These are phyloP conservation scores for Rhyzopertha dominica DNA, from an alignment of 1,140 invertebrate genomes.

Conservation along the genomic window DNA sequence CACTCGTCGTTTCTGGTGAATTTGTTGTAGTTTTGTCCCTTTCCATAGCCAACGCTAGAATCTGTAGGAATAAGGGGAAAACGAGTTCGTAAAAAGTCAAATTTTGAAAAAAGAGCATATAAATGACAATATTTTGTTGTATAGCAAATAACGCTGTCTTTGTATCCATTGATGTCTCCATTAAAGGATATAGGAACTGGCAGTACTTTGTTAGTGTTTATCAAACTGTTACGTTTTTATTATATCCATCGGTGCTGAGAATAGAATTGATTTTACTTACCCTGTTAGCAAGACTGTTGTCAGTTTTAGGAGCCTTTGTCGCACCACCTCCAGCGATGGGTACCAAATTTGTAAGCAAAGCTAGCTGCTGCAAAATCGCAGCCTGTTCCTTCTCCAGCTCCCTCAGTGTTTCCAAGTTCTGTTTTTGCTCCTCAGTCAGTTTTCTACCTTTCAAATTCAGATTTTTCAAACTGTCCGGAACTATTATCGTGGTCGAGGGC, in stretches of 20 bases:
- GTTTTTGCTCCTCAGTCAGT: constrained; percentile 38
- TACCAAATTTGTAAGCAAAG: constrained; percentile 40
- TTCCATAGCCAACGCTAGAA: constrained; percentile 33
- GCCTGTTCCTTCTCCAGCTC: constrained; percentile 41
- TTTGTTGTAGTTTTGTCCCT: constrained; percentile 21
- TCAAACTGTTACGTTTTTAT: too few species aligned
- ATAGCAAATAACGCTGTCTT: too few species aligned
- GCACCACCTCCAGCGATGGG: constrained; percentile 19
- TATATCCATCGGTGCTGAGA: too few species aligned
- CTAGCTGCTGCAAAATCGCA: constrained; percentile 38
- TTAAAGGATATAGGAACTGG: too few species aligned
- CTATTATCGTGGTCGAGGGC: too few species aligned
- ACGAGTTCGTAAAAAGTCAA: too few species aligned
- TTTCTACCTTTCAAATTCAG: constrained; percentile 11
- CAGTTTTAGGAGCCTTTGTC: constrained; percentile 9
- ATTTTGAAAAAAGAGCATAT: too few species aligned
- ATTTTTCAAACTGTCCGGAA: constrained; percentile 6
- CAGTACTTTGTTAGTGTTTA: too few species aligned
- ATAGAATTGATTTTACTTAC: constrained; percentile 30
- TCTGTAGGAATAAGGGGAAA: too few species aligned
- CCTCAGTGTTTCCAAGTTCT: constrained; percentile 37
- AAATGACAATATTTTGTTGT: too few species aligned
- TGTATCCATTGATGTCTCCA: too few species aligned
- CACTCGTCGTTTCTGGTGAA: constrained; percentile 17
- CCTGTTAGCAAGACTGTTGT: constrained; percentile 32